A percentile compares a stretch with the other conserved stretches of the same genome.
Evolutionary conservation across 2,113 vertebrate genomes (phyloP).

Genomic region (Neomonachus schauinslandi): DNA sequence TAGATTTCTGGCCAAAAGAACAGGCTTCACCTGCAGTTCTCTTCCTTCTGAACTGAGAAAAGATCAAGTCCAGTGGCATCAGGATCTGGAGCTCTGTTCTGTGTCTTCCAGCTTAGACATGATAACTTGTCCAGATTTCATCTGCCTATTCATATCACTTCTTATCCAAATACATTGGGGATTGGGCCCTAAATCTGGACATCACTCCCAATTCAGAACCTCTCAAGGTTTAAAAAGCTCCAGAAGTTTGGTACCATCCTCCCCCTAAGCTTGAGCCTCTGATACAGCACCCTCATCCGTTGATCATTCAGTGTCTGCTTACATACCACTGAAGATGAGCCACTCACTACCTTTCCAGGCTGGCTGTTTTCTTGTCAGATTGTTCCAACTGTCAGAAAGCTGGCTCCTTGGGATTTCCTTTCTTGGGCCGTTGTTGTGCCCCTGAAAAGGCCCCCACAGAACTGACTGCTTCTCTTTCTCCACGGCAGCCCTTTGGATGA

Average conservation of each 20-base stretch:
- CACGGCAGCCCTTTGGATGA: neutral
- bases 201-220: neutral
- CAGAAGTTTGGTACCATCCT: neutral
- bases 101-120: neutral
- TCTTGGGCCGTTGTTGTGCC: neutral
- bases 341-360: neutral
- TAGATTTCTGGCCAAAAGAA: neutral
- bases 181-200: neutral
- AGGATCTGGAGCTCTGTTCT: neutral
- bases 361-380: neutral
- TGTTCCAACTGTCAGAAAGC: neutral
- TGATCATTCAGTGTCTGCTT: neutral
- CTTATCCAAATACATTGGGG: neutral
- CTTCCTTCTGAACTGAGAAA: neutral
- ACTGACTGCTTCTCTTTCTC: neutral
- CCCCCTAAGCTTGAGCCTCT: neutral
- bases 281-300: neutral
- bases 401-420: neutral
- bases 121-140: neutral
- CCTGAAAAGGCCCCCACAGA: neutral
- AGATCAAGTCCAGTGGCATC: neutral
- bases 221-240: neutral
- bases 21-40: neutral
- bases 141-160: neutral
- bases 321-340: neutral